These are phyloP conservation scores for Holothuria glaberrima DNA, from an alignment of 35 echinoderm and acorn worm genomes.

Conservation along the genomic window DNA sequence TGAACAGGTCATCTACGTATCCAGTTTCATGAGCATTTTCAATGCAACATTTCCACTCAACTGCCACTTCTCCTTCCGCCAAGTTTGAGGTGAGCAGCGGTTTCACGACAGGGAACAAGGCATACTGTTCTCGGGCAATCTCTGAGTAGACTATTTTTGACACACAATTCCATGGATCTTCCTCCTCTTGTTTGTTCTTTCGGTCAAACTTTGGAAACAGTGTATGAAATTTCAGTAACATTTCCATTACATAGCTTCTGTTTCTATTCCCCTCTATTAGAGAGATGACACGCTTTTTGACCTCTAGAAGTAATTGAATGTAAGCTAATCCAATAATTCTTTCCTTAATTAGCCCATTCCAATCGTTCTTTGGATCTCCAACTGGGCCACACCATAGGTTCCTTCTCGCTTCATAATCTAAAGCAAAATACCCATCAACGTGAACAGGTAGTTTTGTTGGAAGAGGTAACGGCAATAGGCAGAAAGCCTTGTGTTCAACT, in stretches of 20 bases:
- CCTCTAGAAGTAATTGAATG: not conserved
- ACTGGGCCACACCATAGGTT: conserved; percentile 55
- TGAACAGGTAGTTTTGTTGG: conserved; percentile 69
- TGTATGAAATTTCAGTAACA: conserved; percentile 32
- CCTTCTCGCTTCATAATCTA: conserved; percentile 67
- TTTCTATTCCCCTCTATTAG: not conserved
- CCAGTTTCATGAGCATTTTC: not conserved
- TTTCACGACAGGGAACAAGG: conserved; percentile 50
- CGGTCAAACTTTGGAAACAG: not conserved
- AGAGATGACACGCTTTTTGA: not conserved
- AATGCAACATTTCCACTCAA: conserved; percentile 52
- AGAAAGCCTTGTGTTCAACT: conserved; percentile 44
- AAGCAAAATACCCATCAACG: conserved; percentile 88
- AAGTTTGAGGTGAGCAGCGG: too few species aligned
- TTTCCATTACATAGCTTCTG: not conserved
- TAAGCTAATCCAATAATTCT: not conserved
- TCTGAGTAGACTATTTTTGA: conserved; percentile 8
- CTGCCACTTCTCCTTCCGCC: not conserved
- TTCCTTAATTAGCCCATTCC: not conserved
- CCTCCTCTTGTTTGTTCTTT: not conserved
- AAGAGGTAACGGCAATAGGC: conserved; percentile 78
- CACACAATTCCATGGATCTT: conserved; percentile 21
- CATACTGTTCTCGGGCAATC: not conserved
- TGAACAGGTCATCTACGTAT: conserved; percentile 25
- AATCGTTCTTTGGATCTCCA: conserved; percentile 13